Evolutionary conservation across 1,140 invertebrate genomes (phyloP), one percentile per base, ranked within the genome.

Genomic region (Drosophila eugracilis): DNA sequence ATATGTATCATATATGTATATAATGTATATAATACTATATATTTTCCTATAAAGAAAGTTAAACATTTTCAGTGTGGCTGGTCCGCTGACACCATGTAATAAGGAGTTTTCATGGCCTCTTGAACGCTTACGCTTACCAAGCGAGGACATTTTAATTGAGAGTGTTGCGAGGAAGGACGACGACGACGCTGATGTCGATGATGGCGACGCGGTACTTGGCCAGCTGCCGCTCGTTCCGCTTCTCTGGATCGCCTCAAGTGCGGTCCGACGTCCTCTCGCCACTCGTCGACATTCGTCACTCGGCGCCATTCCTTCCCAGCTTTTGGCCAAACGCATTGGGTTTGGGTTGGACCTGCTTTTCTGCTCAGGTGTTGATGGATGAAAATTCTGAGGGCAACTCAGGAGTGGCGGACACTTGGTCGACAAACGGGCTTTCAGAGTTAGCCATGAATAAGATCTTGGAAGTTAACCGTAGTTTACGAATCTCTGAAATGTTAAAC

Each of bases 21-120:
- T n/a, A n/a, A n/a, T n/a, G n/a, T n/a, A n/a, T n/a, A n/a, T n/a
- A n/a, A n/a, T n/a, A n/a, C n/a, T n/a, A n/a, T n/a, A n/a, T n/a
- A n/a, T 15, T 15, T 22, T 21, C 14, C 7, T 14, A 15, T 30
- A 44, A 14, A 0, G 0, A 12, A 4, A 3, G 4, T 4, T 6
- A 12, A 12, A 15, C 14, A 15, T 2, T 47, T 19, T 5, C 41
- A 63, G 60, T 65, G 60, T 47, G 10, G 28, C n/a, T 37, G 36
- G 58, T 45, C 39, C 49, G 73, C 73, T 86, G 83, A 86, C 78
- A 88, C 83, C 69, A 60, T 88, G 78, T 88, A 86, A 86, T 86
- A 86, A 86, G 83, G 83, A 86, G 83, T 86, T 86, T 86, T 86
- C 83, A 86, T 86, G 83, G 83, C 83, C 83, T 88, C 83, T 86